Percentiles rank a stretch among this genome's conserved stretches.
These are phyloP conservation scores for Aurelia sp. DNA, from an alignment of 30 jellyfish, hydroid and myxozoan genomes.

Conservation along the genomic window DNA sequence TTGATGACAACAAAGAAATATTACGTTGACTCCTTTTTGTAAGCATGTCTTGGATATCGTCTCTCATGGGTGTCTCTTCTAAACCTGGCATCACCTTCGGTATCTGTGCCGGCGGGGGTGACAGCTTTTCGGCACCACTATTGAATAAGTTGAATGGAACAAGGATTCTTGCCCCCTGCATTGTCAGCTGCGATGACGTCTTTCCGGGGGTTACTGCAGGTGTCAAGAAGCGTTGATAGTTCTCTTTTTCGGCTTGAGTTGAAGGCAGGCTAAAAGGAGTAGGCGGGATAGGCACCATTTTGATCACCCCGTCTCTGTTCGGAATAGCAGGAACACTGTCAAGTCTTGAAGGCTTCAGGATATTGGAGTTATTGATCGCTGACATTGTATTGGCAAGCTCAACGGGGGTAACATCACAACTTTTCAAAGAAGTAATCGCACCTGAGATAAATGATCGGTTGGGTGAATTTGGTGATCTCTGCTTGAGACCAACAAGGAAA, in stretches of 20 bases:
- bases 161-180: slow-evolving; percentile 15
- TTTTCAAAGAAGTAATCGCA: slow-evolving; percentile 6
- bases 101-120: slow-evolving; percentile 31
- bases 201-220: neutral
- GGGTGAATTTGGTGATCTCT: slow-evolving; percentile 11
- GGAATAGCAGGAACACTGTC: neutral
- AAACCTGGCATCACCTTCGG: slow-evolving; percentile 15
- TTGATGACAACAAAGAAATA: neutral
- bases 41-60: neutral
- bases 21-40: slow-evolving; percentile 16
- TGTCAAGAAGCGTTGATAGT: neutral
- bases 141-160: slow-evolving; percentile 11
- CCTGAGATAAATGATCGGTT: neutral
- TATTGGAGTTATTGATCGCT: neutral
- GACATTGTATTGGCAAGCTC: neutral
- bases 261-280: slow-evolving; percentile 12
- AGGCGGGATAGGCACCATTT: slow-evolving; percentile 47
- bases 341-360: neutral
- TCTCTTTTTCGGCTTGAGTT: slow-evolving; percentile 8
- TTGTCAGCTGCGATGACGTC: neutral
- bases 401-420: neutral
- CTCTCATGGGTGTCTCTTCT: slow-evolving; percentile 44
- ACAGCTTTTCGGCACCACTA: neutral
- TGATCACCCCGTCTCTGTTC: neutral
- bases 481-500: slow-evolving; percentile 19